Base-by-base conservation (phyloP, 2,113 vertebrate species). In the Osmerus eperlanus region DNA sequence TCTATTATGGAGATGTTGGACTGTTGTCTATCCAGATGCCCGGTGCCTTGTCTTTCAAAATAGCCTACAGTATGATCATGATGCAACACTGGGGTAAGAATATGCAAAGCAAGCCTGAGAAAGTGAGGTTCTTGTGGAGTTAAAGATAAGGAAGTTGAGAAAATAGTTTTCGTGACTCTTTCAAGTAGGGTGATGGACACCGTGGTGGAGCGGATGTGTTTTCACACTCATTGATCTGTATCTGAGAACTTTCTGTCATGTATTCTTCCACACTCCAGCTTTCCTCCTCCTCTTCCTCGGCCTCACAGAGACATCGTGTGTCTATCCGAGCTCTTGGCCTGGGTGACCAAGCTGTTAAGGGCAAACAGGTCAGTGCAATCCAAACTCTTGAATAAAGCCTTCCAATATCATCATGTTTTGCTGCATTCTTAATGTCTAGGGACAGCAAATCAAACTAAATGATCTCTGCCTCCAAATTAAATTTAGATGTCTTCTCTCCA, bases 401-500 rank as follows among this genome's bases (percentile, higher is more conserved):
- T 71, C 19, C 71, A 63, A 68, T 67, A 62, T 21, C 73, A 63
- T 7, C 63, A 71, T 16, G 67, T 61, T 52, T 63, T 73, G 41
- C 41, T 47, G 80, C 73, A 68, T 71, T 77, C 65, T 51, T 75
- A 72, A 85, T 72, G 76, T 72, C 75, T 41, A 16, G 18, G 76
- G 60, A 63, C 54, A 73, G 64, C 60, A 71, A 79, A 80, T 86
- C 71, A 81, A 84, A 67, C 51, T 72, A 74, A 86, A 84, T 68
- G 68, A 80, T 84, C 80, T 77, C 73, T 55, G 56, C 19, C 74
- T 73, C 68, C 5, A 1, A 73, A 86, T 91, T 84, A 87, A 86
- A 89, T 82, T 83, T 85, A 47, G 76, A 89, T 85, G 81, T 81
- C 64, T 73, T 63, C 80, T 74, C 82, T 86, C 86, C 62, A 74